Evolutionary conservation across 1,140 invertebrate species (phyloP).

Genomic region (Zaprionus vittiger): DNA sequence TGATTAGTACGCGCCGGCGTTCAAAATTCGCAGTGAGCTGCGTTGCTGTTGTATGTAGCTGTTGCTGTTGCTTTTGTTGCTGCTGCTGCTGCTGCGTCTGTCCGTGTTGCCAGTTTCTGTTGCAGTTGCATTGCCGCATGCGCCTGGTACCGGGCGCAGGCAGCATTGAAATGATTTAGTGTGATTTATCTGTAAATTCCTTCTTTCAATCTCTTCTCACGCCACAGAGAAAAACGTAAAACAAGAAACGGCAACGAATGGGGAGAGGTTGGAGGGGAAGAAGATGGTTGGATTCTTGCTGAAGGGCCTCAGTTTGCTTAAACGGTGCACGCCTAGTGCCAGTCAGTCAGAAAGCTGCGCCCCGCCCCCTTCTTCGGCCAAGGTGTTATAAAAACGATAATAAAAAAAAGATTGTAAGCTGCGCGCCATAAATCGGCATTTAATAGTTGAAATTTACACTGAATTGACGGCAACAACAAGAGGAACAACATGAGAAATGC

Average conservation of each 20-base stretch:
- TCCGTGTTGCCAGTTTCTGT: slow-evolving; percentile 5
- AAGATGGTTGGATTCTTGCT: slow-evolving; percentile 14
- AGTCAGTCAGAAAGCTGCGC: slow-evolving; percentile 12
- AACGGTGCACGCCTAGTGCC: slow-evolving; percentile 42
- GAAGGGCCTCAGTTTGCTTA: slow-evolving; percentile 48
- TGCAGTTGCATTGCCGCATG: slow-evolving; percentile 70
- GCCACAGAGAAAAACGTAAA: slow-evolving; percentile 45
- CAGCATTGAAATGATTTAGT: slow-evolving; percentile 80
- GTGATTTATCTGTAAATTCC: slow-evolving; percentile 82
- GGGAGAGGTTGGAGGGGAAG: background rate
- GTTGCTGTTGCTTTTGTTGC: slow-evolving; percentile 10
- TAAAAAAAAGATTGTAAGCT: slow-evolving; percentile 78
- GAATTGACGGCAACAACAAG: slow-evolving; percentile 67
- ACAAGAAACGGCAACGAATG: slow-evolving; percentile 15
- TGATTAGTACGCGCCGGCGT: slow-evolving; percentile 82
- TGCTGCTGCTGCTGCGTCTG: slow-evolving; percentile 37
- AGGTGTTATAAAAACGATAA: slow-evolving; percentile 81
- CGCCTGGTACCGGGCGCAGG: slow-evolving; percentile 52
- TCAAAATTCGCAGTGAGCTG: slow-evolving; percentile 64
- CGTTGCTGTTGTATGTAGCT: slow-evolving; percentile 15
- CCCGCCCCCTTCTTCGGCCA: background rate
- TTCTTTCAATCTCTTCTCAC: slow-evolving; percentile 81
- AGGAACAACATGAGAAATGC: slow-evolving; percentile 51
- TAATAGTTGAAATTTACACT: slow-evolving; percentile 82
- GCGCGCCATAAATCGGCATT: slow-evolving; percentile 82